Base-by-base conservation (phyloP, 2,113 vertebrate genomes). In the Tragelaphus imberbis region DNA sequence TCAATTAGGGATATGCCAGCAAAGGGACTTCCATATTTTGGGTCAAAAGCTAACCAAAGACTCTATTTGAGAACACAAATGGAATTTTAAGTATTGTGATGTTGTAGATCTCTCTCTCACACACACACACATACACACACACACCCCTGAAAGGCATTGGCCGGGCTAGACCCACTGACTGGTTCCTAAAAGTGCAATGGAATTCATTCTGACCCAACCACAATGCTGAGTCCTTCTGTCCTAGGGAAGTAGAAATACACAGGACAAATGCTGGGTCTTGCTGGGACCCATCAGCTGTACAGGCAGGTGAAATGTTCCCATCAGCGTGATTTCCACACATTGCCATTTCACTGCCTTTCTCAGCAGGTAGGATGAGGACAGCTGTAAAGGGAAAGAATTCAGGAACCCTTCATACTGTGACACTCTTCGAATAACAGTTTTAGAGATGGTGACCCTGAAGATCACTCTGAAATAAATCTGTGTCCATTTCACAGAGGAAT, bases 41-140 rank as follows among this genome's bases (percentile, higher is more conserved):
- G 17, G 71, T 80, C 30, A 30, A 84, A 95, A 84, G 16, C 56
- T 93, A 86, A 90, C 44, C 86, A 90, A 63, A 94, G 56, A 87
- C 40, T 63, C 30, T 91, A 9, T 63, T 36, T 49, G 55, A 44
- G 19, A 49, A 61, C 25, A 91, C 25, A 15, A 49, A 36, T n/a
- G 80, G 92, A 63, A 90, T 65, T 53, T 51, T 21, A 25, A 87
- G 40, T 58, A 19, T 19, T 5, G 0, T 30, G 61, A n/a, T 36
- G 28, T 58, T 95, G 77, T 23, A 51, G 59, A 68, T 82, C 28
- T 30, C 23, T 9, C 56, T 3, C 58, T 51, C 49, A 11, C n/a
- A 6, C 28, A 36, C 30, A 56, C 49, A 51, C 77, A 30, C 47
- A 28, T 47, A 10, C n/a, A 36, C 44, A 11, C 51, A 27, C 84